These are phyloP conservation scores for Trichoplusia ni DNA, from an alignment of 1,140 invertebrate species.

Conservation along the genomic window DNA sequence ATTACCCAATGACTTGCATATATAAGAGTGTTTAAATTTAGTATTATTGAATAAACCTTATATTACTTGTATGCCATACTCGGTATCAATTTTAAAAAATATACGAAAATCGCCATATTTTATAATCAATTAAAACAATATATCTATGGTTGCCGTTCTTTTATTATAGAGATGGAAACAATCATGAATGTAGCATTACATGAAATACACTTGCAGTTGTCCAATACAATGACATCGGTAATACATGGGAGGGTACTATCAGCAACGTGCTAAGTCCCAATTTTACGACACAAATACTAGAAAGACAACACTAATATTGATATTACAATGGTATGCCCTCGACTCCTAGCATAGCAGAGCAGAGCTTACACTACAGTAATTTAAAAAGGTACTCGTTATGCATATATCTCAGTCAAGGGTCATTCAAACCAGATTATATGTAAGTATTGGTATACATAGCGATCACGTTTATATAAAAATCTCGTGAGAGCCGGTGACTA, in stretches of 20 bases:
- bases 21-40: too few relatives aligned
- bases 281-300: not conserved
- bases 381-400: too few relatives aligned
- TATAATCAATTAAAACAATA: slow-evolving; percentile 20
- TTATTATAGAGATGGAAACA: slow-evolving; percentile 42
- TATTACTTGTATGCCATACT: not conserved
- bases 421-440: too few relatives aligned
- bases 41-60: not conserved
- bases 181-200: not conserved
- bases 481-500: slow-evolving; percentile 3
- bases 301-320: not conserved
- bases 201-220: not conserved
- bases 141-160: slow-evolving; percentile 43
- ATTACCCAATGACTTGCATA: too few relatives aligned
- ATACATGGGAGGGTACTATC: not conserved
- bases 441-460: too few relatives aligned
- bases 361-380: not conserved
- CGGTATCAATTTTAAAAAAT: not conserved
- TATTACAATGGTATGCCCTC: not conserved
- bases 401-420: too few relatives aligned
- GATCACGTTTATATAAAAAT: too few relatives aligned
- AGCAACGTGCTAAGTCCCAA: not conserved
- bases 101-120: not conserved
- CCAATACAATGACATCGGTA: not conserved
- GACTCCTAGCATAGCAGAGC: not conserved